phyloP scores from a whole-genome alignment of 92 coral and sea anemone genomes.

The Micromussa lordhowensis region DNA sequence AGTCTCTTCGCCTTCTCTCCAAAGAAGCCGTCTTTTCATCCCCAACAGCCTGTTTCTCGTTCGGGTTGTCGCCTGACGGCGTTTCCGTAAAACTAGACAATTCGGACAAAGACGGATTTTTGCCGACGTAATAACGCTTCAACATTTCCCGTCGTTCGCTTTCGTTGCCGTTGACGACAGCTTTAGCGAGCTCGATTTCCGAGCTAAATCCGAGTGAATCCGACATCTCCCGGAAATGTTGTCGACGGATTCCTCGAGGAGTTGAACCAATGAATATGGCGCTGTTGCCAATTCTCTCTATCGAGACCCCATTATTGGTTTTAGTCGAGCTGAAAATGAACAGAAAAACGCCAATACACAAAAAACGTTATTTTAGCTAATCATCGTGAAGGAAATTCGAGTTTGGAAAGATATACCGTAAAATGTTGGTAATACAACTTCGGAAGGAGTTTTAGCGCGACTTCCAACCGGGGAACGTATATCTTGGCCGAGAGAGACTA shows the following conservation, averaged over 20 bases:
- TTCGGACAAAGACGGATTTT: conserved; percentile 49
- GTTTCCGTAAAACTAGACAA: conserved; percentile 20
- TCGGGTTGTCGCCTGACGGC: neutral
- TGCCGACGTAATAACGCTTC: conserved; percentile 64
- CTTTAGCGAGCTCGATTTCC: conserved; percentile 75
- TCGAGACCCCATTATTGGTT: conserved; percentile 13
- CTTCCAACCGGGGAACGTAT: too few relatives aligned
- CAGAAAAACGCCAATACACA: neutral
- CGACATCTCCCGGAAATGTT: conserved; percentile 76
- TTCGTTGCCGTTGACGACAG: conserved; percentile 40
- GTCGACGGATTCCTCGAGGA: conserved; percentile 84
- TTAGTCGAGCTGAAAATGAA: conserved; percentile 33
- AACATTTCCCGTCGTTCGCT: conserved; percentile 63
- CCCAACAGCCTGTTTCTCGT: neutral
- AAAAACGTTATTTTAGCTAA: too few relatives aligned
- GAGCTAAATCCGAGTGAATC: conserved; percentile 67
- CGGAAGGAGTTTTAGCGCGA: too few relatives aligned
- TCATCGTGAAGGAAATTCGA: too few relatives aligned
- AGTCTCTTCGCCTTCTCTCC: neutral
- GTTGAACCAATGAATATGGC: conserved; percentile 76
- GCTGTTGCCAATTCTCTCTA: conserved; percentile 65
- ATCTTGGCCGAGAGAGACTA: too few relatives aligned
- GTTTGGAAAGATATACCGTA: too few relatives aligned
- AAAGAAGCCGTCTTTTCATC: neutral
- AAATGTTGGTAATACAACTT: too few relatives aligned